phyloP scores from a whole-genome alignment of 2,797 vertebrate species.

The Sebastolobus alascanus region DNA sequence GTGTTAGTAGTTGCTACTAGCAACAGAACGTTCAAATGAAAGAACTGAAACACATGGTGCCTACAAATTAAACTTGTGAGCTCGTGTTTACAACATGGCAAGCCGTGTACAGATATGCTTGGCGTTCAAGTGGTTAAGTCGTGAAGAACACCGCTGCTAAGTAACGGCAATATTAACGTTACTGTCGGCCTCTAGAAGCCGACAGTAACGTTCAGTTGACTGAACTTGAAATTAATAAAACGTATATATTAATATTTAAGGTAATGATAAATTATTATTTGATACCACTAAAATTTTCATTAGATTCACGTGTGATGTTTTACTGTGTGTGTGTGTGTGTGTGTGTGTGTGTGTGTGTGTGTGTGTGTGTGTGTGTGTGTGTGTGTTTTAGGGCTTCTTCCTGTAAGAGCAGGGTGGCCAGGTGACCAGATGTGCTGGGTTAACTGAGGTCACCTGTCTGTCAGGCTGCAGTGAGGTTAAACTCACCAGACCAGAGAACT shows the following conservation, averaged over 20 bases:
- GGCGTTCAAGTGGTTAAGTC: too few species aligned
- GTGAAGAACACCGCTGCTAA: too few species aligned
- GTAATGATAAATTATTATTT: constrained; percentile 1
- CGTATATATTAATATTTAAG: background rate
- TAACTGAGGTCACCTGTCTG: constrained; percentile 56
- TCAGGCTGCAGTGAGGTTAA: constrained; percentile 22
- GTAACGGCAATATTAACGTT: too few species aligned
- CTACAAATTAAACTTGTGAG: too few species aligned
- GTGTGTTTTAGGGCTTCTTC: constrained; percentile 25
- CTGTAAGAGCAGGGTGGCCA: constrained; percentile 53
- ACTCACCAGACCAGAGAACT: constrained; percentile 20
- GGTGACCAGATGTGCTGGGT: constrained; percentile 62
- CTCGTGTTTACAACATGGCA: too few species aligned
- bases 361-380: constrained; percentile 1
- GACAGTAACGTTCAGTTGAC: too few species aligned
- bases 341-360: constrained; percentile 11
- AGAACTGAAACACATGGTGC: too few species aligned
- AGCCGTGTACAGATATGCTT: too few species aligned
- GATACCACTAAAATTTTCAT: background rate
- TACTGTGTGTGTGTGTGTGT: background rate
- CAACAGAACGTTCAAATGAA: too few species aligned
- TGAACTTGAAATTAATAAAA: too few species aligned
- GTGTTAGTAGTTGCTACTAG: too few species aligned
- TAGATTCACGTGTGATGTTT: constrained; percentile 1
- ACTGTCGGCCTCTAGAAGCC: too few species aligned